A percentile compares a stretch with the other conserved stretches of the same genome.
Conservation (phyloP, 2,888 invertebrate species). For the Rhaphigaster nebulosa region DNA sequence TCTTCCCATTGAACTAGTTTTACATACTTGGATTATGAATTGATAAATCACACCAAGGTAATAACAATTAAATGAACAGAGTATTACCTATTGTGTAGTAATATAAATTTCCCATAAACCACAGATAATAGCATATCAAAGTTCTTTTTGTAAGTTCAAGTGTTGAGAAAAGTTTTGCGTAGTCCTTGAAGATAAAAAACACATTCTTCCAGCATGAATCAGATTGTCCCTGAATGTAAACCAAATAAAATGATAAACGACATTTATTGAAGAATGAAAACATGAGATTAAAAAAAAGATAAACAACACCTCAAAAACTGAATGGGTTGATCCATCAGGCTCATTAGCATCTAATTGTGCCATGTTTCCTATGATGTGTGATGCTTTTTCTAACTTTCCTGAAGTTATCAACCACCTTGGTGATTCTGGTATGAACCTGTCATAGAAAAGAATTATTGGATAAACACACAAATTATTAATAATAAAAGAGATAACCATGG, state of each 20-base stretch:
- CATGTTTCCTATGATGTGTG: constrained; percentile 65
- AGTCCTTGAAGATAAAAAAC: constrained; percentile 60
- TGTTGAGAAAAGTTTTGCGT: constrained; percentile 65
- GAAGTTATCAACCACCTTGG: constrained; percentile 73
- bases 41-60: too few species aligned
- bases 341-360: too few species aligned
- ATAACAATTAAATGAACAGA: too few species aligned
- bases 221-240: not conserved
- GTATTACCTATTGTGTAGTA: constrained; percentile 66
- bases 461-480: too few species aligned
- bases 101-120: constrained; percentile 67
- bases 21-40: too few species aligned
- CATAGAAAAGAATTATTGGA: not conserved
- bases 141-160: constrained; percentile 66
- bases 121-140: constrained; percentile 66
- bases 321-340: not conserved
- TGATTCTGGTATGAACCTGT: constrained; percentile 70
- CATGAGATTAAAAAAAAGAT: too few species aligned
- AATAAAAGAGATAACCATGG: too few species aligned
- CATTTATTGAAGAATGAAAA: not conserved
- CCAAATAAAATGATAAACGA: not conserved
- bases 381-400: constrained; percentile 70
- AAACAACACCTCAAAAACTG: not conserved
- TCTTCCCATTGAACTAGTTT: too few species aligned
- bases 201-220: constrained; percentile 58